phyloP scores from a whole-genome alignment of 2,797 vertebrate species.

The Hemibagrus guttatus region DNA sequence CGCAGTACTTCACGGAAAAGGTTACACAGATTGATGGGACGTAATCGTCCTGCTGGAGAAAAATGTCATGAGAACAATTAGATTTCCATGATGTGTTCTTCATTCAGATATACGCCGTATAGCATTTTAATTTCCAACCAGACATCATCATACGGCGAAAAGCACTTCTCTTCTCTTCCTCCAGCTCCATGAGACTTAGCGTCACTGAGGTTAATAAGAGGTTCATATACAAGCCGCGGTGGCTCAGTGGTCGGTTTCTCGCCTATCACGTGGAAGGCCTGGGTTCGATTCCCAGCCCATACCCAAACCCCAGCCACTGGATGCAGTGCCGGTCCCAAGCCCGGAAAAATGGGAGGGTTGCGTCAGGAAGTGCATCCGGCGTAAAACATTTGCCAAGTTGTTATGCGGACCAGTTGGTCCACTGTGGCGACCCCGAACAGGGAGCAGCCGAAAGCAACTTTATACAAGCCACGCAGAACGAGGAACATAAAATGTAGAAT shows the following conservation, averaged over 20 bases:
- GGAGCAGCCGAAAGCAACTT: too few species aligned
- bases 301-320: too few species aligned
- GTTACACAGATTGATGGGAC: conserved; percentile 82
- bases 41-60: conserved; percentile 77
- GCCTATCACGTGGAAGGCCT: too few species aligned
- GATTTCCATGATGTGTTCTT: conserved; percentile 71
- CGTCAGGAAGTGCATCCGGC: too few species aligned
- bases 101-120: conserved; percentile 69
- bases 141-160: conserved; percentile 77
- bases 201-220: neutral
- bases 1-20: conserved; percentile 72
- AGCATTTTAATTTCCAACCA: conserved; percentile 82
- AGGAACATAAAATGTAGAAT: neutral
- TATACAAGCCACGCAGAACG: neutral
- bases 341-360: too few species aligned
- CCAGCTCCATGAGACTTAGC: neutral
- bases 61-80: conserved; percentile 81
- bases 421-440: too few species aligned
- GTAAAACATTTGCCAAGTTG: too few species aligned
- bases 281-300: too few species aligned
- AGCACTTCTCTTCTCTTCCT: neutral
- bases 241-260: too few species aligned
- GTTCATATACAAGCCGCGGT: neutral
- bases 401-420: too few species aligned
- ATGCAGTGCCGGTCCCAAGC: too few species aligned